Conservation (phyloP, 2,888 invertebrate genomes). For the Corbicula japonica region DNA sequence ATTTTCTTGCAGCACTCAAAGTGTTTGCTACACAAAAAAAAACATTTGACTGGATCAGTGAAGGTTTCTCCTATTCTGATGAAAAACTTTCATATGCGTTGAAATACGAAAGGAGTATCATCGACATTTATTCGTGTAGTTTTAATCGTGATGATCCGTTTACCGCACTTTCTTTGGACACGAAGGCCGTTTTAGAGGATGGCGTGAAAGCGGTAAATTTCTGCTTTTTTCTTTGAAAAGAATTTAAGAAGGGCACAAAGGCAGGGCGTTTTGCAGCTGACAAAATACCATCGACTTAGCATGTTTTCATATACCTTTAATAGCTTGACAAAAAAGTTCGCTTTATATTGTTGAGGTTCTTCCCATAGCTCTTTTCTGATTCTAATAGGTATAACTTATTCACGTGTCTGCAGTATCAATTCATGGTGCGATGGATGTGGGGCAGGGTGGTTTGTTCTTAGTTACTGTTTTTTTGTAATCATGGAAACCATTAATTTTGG, state of each 20-base stretch:
- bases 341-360: too few relatives aligned
- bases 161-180: not conserved
- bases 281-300: too few relatives aligned
- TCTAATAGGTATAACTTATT: too few relatives aligned
- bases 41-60: not conserved
- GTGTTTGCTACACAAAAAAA: not conserved
- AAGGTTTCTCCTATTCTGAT: not conserved
- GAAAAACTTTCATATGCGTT: not conserved
- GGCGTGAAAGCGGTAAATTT: not conserved
- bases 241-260: not conserved
- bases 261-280: not conserved
- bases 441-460: too few relatives aligned
- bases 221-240: not conserved
- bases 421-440: too few relatives aligned
- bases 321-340: too few relatives aligned
- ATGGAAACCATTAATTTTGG: too few relatives aligned
- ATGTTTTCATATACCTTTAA: too few relatives aligned
- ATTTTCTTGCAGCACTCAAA: not conserved
- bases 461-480: too few relatives aligned
- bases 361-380: too few relatives aligned
- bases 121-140: slow-evolving; percentile 11
- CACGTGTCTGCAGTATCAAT: too few relatives aligned
- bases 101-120: not conserved
- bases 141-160: not conserved
- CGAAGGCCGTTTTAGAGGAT: not conserved